A percentile compares a stretch with the other conserved stretches of the same genome.
phyloP scores from a whole-genome alignment of 2,113 vertebrate species.

The Protomyctophum bolini region DNA sequence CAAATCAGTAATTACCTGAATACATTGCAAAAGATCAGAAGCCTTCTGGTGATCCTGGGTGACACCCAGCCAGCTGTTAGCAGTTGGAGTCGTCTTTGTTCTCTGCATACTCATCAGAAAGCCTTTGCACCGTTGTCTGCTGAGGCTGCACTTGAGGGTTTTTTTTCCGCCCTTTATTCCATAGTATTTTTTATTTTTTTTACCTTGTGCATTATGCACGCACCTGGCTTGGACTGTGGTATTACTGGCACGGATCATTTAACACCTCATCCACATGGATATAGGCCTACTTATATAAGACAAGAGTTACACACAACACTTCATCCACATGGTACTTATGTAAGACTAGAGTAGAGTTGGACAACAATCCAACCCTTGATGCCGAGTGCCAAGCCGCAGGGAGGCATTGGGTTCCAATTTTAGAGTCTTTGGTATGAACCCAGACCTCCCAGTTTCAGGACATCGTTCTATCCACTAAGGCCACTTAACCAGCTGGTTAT shows the following conservation, averaged over 20 bases:
- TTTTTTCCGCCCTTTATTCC: neutral
- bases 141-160: constrained; percentile 65
- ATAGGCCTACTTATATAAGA: too few relatives aligned
- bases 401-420: too few relatives aligned
- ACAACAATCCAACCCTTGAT: too few relatives aligned
- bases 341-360: too few relatives aligned
- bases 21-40: constrained; percentile 70
- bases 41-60: constrained; percentile 43
- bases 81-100: constrained; percentile 55
- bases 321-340: too few relatives aligned
- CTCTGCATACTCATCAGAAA: constrained; percentile 58
- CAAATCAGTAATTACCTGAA: constrained; percentile 36
- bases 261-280: constrained; percentile 24
- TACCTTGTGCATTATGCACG: constrained; percentile 37
- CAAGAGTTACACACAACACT: too few relatives aligned
- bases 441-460: too few relatives aligned
- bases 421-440: too few relatives aligned
- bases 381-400: too few relatives aligned
- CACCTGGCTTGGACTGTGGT: constrained; percentile 51
- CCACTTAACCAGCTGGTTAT: too few relatives aligned
- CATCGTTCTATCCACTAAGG: too few relatives aligned
- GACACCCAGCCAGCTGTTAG: constrained; percentile 66
- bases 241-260: constrained; percentile 40
- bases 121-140: constrained; percentile 54
- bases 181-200: constrained; percentile 13